Base-by-base conservation (phyloP, 2,888 invertebrate species). In the Campoletis raptor region DNA sequence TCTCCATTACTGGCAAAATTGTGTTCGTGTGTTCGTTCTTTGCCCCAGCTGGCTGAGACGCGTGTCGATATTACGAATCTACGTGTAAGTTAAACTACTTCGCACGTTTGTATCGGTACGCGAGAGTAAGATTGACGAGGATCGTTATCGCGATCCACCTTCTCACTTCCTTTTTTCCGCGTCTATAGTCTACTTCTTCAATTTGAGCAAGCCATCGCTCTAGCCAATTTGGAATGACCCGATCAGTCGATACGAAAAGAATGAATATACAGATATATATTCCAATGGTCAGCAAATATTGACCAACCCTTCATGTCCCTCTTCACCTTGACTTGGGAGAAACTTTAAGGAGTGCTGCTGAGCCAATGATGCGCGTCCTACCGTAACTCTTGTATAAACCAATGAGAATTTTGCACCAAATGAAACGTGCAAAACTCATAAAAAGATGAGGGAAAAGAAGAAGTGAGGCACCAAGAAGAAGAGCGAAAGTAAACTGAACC, bases 121-220 rank as follows among this genome's bases (percentile, higher is more conserved):
- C 69, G 80, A 80, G 73, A 83, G 83, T 80, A 85, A 87, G 83
- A 76, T 87, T 85, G 86, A 86, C 86, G 86, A 81, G 76, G 45
- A 67, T 42, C 72, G 21, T n/a, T 76, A 45, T 76, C 57, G 76
- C 69, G 7, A 52, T 69, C 48, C 76, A 21, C 37, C 40, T 69
- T 82, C 6, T 15, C 72, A 15, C 66, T 45, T 21, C 42, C 77
- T 70, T 10, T 64, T 12, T 52, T 18, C 69, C 48, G 67, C 12
- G 15, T 72, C 21, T 8, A 21, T 40, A 37, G 52, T 72, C 54
- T 24, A 40, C 66, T 64, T 74, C 73, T 81, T 66, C 73, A 84
- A 36, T 61, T 48, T 36, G 73, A 84, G 74, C 80, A 73, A 79
- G 73, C 24, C 7, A 42, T 7, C 73, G 77, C 64, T 74, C 83